Base-by-base conservation (phyloP, 2,888 invertebrate genomes). In the Oscheius sp. region DNA sequence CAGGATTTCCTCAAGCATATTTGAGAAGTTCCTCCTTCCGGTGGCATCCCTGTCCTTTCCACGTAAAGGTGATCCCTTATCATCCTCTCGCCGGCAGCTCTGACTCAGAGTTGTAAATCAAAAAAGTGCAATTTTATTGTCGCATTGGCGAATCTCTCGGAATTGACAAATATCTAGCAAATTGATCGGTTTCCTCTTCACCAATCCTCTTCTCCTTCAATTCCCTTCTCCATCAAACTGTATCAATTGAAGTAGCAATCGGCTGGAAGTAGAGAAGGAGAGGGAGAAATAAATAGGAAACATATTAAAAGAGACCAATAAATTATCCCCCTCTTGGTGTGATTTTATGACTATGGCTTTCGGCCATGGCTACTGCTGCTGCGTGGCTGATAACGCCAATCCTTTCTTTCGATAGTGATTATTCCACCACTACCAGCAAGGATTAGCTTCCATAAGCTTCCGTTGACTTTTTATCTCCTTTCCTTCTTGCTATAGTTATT, bases 371-470 rank as follows among this genome's bases (percentile, higher is more conserved):
- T 52, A 52, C 52, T 52, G 55, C 48, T 55, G 34, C 55, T 10
- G 55, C 55, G 34, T 33, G 55, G n/a, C 55, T 55, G 55, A 55
- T 55, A 55, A 55, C 27, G 34, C 17, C 55, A 55, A 55, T 55
- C 55, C 55, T 34, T n/a, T 34, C 52, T 52, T 27, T 55, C 37
- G 55, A 55, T 55, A 55, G 37, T 55, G 55, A 55, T 55, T 55
- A 55, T 34, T 55, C 25, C 23, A 25, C 48, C 25, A 12, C 48
- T 48, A 20, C 48, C 34, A 8, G 52, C 27, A 25, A 52, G 55
- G 55, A 55, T 55, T 55, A 55, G 20, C 33, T 55, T 6, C 33
- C 55, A n/a, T n/a, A n/a, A 34, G 55, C 52, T 52, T 29, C 29
- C 25, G 27, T 12, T 42, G 42, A 4, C 42, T 42, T 42, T 12